Evolutionary conservation across 2,888 invertebrate genomes (phyloP).

Genomic region (Aphelenchoides bicaudatus): DNA sequence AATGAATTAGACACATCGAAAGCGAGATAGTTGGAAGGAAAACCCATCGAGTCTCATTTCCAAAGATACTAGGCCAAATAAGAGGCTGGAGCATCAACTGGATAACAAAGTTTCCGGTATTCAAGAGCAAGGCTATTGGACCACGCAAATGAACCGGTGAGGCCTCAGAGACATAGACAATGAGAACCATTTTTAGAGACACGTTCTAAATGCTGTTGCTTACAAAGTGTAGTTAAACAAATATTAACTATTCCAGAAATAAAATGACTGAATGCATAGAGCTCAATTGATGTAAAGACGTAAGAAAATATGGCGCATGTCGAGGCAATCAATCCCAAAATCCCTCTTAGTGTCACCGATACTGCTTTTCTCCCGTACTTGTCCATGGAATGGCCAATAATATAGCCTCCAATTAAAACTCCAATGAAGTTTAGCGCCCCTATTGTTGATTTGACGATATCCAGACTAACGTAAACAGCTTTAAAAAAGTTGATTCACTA

Average conservation of each 20-base stretch:
- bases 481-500: constrained; percentile 8
- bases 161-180: constrained; percentile 51
- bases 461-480: too few relatives aligned
- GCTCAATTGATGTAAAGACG: constrained; percentile 38
- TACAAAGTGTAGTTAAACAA: constrained; percentile 22
- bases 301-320: constrained; percentile 39
- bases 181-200: constrained; percentile 41
- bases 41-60: constrained; percentile 42
- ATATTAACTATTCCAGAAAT: constrained; percentile 44
- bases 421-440: constrained; percentile 48
- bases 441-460: constrained; percentile 44
- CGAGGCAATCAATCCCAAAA: constrained; percentile 43
- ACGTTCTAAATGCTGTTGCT: background rate
- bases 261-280: constrained; percentile 48
- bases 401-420: constrained; percentile 40
- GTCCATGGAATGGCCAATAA: constrained; percentile 50
- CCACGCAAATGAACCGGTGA: constrained; percentile 42
- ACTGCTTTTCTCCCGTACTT: constrained; percentile 43
- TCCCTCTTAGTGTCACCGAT: background rate
- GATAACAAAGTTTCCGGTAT: constrained; percentile 43
- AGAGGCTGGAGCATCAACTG: constrained; percentile 41
- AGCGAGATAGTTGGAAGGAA: constrained; percentile 37
- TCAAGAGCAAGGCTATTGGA: constrained; percentile 43
- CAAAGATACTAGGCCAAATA: constrained; percentile 45
- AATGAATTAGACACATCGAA: constrained; percentile 40